These are phyloP conservation scores for Cyanistes caeruleus DNA, from an alignment of 2,113 vertebrate genomes.

Conservation along the genomic window DNA sequence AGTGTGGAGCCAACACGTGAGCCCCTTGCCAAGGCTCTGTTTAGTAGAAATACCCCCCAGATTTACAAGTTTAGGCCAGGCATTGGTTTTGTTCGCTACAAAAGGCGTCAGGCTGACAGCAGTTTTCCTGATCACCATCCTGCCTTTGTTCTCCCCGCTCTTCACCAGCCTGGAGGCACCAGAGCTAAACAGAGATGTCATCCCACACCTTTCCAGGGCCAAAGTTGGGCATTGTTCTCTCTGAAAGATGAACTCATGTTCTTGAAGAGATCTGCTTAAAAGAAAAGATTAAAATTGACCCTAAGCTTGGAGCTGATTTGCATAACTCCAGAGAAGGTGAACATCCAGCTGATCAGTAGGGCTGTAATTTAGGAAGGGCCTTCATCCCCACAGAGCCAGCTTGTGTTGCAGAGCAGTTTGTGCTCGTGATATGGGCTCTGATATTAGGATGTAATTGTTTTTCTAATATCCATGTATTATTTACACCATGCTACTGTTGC, in stretches of 20 bases:
- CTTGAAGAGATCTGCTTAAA: not conserved
- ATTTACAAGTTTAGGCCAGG: not conserved
- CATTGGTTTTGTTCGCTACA: not conserved
- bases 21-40: not conserved
- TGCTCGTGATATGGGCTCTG: not conserved
- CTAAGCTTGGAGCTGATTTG: not conserved
- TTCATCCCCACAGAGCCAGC: not conserved
- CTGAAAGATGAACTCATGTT: not conserved
- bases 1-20: rapidly evolving
- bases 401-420: not conserved
- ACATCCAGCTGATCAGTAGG: not conserved
- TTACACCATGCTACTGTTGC: constrained; percentile 14
- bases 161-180: not conserved
- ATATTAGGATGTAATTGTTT: constrained; percentile 24
- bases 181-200: rapidly evolving
- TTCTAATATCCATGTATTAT: constrained; percentile 54
- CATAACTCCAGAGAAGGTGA: not conserved
- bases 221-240: not conserved
- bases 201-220: not conserved
- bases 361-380: constrained; percentile 5
- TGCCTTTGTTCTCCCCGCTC: not conserved
- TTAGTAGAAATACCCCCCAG: rapidly evolving
- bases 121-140: not conserved
- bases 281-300: not conserved
- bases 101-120: rapidly evolving